Percentiles rank a stretch among this genome's conserved stretches.
Evolutionary conservation across 2,888 invertebrate genomes (phyloP).

Genomic region (Leptinotarsa peninsularis): DNA sequence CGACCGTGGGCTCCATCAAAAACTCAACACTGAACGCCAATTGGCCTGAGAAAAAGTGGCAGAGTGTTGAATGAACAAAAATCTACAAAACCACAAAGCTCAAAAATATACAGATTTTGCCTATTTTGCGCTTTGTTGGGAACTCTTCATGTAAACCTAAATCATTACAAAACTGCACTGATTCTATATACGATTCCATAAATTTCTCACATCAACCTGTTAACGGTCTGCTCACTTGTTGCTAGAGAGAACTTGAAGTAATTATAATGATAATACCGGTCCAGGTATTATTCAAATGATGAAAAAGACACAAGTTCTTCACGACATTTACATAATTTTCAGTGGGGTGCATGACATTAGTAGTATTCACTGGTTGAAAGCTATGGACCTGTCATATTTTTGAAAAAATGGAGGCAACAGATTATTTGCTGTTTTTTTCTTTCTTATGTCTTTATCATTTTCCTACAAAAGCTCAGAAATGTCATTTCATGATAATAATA

Average conservation of each 20-base stretch:
- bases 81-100: too few species aligned
- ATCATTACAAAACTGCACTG: background rate
- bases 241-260: slow-evolving; percentile 42
- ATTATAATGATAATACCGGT: slow-evolving; percentile 58
- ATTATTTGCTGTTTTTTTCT: too few species aligned
- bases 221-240: slow-evolving; percentile 16
- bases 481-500: too few species aligned
- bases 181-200: background rate
- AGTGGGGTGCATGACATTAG: slow-evolving; percentile 43
- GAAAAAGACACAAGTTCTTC: slow-evolving; percentile 50
- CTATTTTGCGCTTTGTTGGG: too few species aligned
- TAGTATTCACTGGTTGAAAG: slow-evolving; percentile 39
- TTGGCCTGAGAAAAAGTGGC: too few species aligned
- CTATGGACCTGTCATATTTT: slow-evolving; percentile 47
- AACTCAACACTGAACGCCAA: too few species aligned
- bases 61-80: too few species aligned
- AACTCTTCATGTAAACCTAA: background rate
- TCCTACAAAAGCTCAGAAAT: too few species aligned
- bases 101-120: too few species aligned
- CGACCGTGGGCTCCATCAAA: too few species aligned
- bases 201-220: slow-evolving; percentile 6
- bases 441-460: too few species aligned
- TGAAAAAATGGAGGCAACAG: too few species aligned
- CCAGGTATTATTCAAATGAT: slow-evolving; percentile 56
- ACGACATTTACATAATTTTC: slow-evolving; percentile 48